Conservation (phyloP, 2,888 invertebrate species). For the Anarsia innoxiella region DNA sequence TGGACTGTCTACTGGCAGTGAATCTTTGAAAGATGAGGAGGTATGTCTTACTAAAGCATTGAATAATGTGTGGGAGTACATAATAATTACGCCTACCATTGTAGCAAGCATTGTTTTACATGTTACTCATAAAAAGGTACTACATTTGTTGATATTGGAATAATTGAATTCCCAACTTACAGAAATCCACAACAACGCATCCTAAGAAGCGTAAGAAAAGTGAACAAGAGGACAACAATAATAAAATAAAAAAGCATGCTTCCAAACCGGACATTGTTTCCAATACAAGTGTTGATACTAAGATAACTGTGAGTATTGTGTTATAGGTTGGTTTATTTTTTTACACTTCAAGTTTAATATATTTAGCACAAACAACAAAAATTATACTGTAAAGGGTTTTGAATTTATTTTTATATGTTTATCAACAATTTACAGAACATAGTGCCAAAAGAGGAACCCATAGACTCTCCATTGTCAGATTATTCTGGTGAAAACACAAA, state of each 20-base stretch:
- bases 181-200: slow-evolving; percentile 42
- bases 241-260: slow-evolving; percentile 40
- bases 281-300: slow-evolving; percentile 25
- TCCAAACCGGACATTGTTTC: slow-evolving; percentile 34
- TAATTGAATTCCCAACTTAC: too few relatives aligned
- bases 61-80: too few relatives aligned
- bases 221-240: slow-evolving; percentile 51
- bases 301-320: slow-evolving; percentile 41
- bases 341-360: neutral
- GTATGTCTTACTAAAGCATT: too few relatives aligned
- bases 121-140: too few relatives aligned
- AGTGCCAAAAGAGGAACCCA: slow-evolving; percentile 58
- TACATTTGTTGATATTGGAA: too few relatives aligned
- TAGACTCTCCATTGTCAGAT: slow-evolving; percentile 58
- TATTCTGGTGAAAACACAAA: slow-evolving; percentile 61
- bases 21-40: slow-evolving; percentile 56
- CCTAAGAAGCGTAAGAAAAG: slow-evolving; percentile 62
- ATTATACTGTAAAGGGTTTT: too few relatives aligned
- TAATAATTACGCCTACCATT: too few relatives aligned
- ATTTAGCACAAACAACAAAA: neutral
- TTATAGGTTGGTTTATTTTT: neutral
- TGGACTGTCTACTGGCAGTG: slow-evolving; percentile 78
- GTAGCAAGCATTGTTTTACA: too few relatives aligned
- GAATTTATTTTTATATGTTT: too few relatives aligned
- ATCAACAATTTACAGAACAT: slow-evolving; percentile 52